Percentiles rank a stretch among this genome's conserved stretches.
These are phyloP conservation scores for Dipodomys merriami DNA, from an alignment of 2,113 vertebrate genomes.

Conservation along the genomic window DNA sequence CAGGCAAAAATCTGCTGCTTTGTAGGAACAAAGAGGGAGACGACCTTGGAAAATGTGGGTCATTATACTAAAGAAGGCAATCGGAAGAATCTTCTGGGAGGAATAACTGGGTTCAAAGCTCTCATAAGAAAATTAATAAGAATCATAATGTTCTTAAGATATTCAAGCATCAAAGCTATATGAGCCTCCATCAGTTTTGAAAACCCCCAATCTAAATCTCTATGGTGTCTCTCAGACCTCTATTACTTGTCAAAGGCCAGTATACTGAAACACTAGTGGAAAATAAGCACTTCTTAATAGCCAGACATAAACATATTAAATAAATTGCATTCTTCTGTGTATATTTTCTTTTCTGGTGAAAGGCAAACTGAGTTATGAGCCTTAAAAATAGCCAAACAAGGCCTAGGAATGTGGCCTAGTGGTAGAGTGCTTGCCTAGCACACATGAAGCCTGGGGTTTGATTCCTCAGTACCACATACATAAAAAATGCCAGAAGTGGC, in stretches of 20 bases:
- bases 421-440: too few species aligned
- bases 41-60: neutral
- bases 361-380: neutral
- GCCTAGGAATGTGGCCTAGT: too few species aligned
- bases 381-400: neutral
- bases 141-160: neutral
- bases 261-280: neutral
- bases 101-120: neutral
- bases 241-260: constrained; percentile 18
- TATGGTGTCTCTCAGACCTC: neutral
- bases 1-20: neutral
- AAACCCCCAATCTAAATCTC: neutral
- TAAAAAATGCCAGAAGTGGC: too few species aligned
- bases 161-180: constrained; percentile 21
- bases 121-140: neutral
- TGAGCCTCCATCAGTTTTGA: neutral
- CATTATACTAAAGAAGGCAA: neutral
- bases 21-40: neutral
- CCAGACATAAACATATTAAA: constrained; percentile 31
- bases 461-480: too few species aligned
- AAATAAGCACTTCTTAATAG: constrained; percentile 39
- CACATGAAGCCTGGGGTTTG: too few species aligned
- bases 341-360: constrained; percentile 25
- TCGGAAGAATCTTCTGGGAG: neutral
- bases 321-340: neutral